Conservation (phyloP, 2,797 vertebrate genomes). For the Micropoecilia bifurca region DNA sequence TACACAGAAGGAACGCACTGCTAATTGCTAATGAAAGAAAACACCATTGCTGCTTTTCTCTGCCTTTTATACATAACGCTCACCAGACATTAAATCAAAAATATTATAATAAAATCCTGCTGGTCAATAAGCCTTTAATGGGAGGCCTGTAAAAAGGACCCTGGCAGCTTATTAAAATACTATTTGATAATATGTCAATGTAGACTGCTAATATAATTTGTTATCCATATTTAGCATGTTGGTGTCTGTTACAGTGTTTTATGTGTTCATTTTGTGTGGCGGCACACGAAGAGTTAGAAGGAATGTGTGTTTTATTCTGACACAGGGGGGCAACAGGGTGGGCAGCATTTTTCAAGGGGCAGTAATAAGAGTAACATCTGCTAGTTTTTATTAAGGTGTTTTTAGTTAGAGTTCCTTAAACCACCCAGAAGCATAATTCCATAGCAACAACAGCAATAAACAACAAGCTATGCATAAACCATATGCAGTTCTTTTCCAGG, state of each 20-base stretch:
- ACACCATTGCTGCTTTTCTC: conserved; percentile 5
- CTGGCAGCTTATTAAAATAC: conserved; percentile 18
- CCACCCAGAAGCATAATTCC: neutral
- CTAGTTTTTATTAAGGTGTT: neutral
- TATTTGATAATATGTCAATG: conserved; percentile 19
- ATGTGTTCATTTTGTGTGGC: neutral
- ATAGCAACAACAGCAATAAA: neutral
- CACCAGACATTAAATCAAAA: conserved; percentile 5
- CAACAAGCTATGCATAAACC: neutral
- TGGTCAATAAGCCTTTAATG: conserved; percentile 19
- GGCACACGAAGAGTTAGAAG: neutral
- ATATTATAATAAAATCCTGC: conserved; percentile 20
- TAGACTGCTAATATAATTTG: conserved; percentile 9
- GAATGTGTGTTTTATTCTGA: neutral
- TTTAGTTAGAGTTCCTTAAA: neutral
- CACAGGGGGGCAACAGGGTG: neutral
- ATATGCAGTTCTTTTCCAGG: neutral
- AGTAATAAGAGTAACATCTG: neutral
- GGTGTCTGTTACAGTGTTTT: neutral
- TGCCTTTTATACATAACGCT: conserved; percentile 18
- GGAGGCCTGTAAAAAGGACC: conserved; percentile 9
- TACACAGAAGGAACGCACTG: conserved; percentile 19
- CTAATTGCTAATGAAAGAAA: conserved; percentile 20
- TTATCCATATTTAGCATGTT: neutral
- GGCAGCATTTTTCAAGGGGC: neutral